Evolutionary conservation across 2,113 vertebrate genomes (phyloP).

Genomic region (Oenanthe melanoleuca): DNA sequence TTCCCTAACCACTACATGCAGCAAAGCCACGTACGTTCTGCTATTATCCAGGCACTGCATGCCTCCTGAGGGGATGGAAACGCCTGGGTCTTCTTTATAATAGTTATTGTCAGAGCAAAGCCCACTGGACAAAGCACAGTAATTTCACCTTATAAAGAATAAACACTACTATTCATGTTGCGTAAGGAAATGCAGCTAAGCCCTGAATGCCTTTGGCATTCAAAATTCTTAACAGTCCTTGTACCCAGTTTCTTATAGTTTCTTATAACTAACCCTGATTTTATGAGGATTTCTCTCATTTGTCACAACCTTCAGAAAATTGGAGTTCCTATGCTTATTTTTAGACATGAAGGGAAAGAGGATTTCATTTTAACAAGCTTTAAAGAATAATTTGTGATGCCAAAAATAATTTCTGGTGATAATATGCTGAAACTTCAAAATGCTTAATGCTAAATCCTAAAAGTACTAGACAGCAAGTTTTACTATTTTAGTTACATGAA

Average conservation of each 20-base stretch:
- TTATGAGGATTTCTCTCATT: neutral
- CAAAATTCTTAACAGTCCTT: neutral
- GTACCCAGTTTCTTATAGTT: neutral
- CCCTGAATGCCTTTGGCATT: neutral
- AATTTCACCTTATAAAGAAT: conserved; percentile 14
- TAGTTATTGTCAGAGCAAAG: conserved; percentile 23
- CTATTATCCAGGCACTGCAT: neutral
- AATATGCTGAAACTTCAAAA: conserved; percentile 45
- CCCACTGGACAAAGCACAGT: conserved; percentile 37
- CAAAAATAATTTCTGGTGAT: conserved; percentile 28
- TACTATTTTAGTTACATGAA: neutral
- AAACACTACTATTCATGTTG: neutral
- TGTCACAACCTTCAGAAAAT: neutral
- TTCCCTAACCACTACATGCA: neutral
- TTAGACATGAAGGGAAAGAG: conserved; percentile 34
- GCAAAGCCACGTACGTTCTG: neutral
- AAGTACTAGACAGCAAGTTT: neutral
- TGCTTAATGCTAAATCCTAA: conserved; percentile 2
- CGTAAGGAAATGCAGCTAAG: neutral
- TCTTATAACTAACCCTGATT: neutral
- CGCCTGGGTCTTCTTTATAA: conserved; percentile 10
- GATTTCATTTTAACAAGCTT: conserved; percentile 45
- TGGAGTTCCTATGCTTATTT: conserved; percentile 29
- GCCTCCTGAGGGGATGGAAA: conserved; percentile 17
- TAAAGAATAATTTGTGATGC: conserved; percentile 1